Evolutionary conservation across 2,113 vertebrate species (phyloP).

Genomic region (Scomber japonicus): DNA sequence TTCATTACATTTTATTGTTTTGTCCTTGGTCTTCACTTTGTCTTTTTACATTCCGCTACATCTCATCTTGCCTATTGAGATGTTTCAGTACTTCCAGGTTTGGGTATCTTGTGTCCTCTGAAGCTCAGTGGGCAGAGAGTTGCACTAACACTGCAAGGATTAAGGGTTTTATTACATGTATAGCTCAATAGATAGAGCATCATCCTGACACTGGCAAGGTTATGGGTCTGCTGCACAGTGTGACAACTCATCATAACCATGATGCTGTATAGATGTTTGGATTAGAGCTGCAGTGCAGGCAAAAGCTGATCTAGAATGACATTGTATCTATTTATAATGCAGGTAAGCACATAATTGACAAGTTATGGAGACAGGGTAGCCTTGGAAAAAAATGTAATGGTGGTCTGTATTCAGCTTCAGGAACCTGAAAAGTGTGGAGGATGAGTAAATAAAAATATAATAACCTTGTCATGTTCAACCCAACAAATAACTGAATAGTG

Average conservation of each 20-base stretch:
- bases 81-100: conserved; percentile 36
- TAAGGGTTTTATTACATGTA: conserved; percentile 66
- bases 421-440: neutral
- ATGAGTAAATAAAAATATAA: too few species aligned
- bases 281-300: conserved; percentile 35
- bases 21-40: conserved; percentile 55
- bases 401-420: neutral
- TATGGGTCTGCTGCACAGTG: neutral
- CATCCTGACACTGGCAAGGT: conserved; percentile 53
- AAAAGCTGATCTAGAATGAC: neutral
- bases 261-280: conserved; percentile 35
- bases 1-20: conserved; percentile 27
- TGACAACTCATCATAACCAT: conserved; percentile 3
- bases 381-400: neutral
- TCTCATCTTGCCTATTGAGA: conserved; percentile 49
- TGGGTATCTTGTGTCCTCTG: conserved; percentile 35
- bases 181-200: conserved; percentile 55
- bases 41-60: conserved; percentile 12
- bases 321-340: conserved; percentile 15
- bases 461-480: too few species aligned
- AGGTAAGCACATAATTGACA: neutral
- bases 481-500: too few species aligned
- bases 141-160: conserved; percentile 51
- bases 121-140: conserved; percentile 25
- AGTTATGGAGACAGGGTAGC: conserved; percentile 6